These are phyloP conservation scores for Limnephilus auricula DNA, from an alignment of 2,888 invertebrate species.

Conservation along the genomic window DNA sequence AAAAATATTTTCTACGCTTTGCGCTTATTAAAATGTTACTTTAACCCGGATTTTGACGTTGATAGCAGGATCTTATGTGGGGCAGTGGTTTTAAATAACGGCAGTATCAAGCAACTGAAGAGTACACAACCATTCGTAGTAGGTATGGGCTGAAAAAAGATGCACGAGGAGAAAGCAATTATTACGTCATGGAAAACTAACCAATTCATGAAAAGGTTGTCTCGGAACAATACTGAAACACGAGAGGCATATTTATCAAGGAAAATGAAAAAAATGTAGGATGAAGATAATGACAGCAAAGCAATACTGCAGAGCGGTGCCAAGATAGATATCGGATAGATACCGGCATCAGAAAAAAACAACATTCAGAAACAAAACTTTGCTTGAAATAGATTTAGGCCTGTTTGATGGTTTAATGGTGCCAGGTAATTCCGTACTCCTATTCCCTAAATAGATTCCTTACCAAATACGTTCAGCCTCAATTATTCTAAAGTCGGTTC, in stretches of 20 bases:
- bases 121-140: too few species aligned
- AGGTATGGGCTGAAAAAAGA: background rate
- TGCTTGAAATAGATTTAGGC: too few species aligned
- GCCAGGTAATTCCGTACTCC: too few species aligned
- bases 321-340: too few species aligned
- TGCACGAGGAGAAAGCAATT: background rate
- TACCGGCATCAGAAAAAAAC: too few species aligned
- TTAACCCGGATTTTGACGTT: background rate
- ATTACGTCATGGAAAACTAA: background rate
- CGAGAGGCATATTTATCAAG: background rate
- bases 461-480: too few species aligned
- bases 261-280: background rate
- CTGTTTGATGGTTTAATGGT: too few species aligned
- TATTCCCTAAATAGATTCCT: too few species aligned
- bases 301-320: background rate
- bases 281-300: background rate
- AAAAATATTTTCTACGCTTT: background rate
- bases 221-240: background rate
- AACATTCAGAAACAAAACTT: too few species aligned
- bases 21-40: background rate
- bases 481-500: too few species aligned
- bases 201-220: background rate
- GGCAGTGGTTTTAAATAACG: background rate
- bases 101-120: background rate
- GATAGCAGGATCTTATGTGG: conserved; percentile 9